A percentile compares a stretch with the other conserved stretches of the same genome.
Evolutionary conservation across 2,113 vertebrate genomes (phyloP).

Genomic region (Corapipo altera): DNA sequence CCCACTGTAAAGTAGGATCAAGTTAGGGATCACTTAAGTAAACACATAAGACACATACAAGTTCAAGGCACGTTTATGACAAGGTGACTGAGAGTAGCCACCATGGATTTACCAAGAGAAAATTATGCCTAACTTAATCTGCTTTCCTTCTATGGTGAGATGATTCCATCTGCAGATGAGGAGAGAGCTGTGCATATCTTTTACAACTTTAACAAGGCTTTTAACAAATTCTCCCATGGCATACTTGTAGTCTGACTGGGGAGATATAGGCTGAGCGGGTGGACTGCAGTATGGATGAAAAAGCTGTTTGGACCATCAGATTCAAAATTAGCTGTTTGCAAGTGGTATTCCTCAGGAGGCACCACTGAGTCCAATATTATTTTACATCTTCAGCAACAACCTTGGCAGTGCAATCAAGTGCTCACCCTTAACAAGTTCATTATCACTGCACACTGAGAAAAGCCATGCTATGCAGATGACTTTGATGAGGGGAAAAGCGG

Average conservation of each 20-base stretch:
- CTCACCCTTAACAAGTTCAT: background rate
- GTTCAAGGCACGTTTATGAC: background rate
- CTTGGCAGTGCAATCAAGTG: background rate
- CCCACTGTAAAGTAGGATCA: background rate
- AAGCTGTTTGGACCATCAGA: background rate
- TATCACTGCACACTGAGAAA: background rate
- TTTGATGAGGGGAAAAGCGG: background rate
- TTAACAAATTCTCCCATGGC: background rate
- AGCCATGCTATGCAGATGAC: background rate
- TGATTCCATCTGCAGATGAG: background rate
- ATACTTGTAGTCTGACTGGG: background rate
- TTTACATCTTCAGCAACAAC: background rate
- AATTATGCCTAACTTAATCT: background rate
- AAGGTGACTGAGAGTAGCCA: background rate
- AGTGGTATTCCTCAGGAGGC: background rate
- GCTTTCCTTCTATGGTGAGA: background rate
- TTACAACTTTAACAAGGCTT: background rate
- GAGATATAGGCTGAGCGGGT: background rate
- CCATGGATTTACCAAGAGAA: background rate
- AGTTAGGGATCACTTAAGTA: background rate
- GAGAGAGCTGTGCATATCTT: background rate
- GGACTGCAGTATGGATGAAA: background rate
- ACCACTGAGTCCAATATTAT: background rate
- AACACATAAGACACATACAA: background rate
- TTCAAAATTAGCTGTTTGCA: background rate